Conservation (phyloP, 2,888 invertebrate genomes). For the Plagiodera versicolora region DNA sequence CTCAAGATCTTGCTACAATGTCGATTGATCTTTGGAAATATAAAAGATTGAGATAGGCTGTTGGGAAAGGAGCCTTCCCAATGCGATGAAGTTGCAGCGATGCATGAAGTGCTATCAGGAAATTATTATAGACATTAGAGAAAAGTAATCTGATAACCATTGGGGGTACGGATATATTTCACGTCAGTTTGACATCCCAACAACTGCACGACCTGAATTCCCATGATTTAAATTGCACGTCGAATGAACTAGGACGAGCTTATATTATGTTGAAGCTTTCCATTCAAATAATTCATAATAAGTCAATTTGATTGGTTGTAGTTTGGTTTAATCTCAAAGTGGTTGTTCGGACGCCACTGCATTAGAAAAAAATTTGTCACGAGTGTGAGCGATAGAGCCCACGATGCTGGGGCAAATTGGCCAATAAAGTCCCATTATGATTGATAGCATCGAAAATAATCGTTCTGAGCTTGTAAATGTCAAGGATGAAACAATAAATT, state of each 20-base stretch:
- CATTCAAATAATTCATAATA: too few relatives aligned
- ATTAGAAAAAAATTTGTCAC: too few relatives aligned
- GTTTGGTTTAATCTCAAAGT: too few relatives aligned
- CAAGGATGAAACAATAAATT: not conserved
- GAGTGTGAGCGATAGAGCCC: too few relatives aligned
- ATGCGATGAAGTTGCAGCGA: not conserved
- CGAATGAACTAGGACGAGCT: too few relatives aligned
- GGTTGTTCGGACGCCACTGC: too few relatives aligned
- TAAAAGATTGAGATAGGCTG: not conserved
- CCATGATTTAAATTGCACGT: not conserved
- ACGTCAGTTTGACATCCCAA: not conserved
- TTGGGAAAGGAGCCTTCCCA: not conserved
- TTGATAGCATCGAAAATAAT: not conserved
- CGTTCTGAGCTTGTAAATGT: not conserved
- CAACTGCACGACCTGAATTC: not conserved
- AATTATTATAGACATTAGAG: not conserved
- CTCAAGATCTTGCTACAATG: not conserved
- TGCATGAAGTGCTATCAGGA: not conserved
- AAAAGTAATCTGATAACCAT: not conserved
- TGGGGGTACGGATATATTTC: not conserved
- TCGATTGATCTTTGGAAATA: not conserved
- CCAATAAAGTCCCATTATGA: not conserved
- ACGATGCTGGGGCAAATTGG: not conserved
- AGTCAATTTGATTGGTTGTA: too few relatives aligned
- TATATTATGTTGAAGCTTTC: too few relatives aligned